Conservation (phyloP, 2,113 vertebrate genomes). For the Emydura subglobosa region DNA sequence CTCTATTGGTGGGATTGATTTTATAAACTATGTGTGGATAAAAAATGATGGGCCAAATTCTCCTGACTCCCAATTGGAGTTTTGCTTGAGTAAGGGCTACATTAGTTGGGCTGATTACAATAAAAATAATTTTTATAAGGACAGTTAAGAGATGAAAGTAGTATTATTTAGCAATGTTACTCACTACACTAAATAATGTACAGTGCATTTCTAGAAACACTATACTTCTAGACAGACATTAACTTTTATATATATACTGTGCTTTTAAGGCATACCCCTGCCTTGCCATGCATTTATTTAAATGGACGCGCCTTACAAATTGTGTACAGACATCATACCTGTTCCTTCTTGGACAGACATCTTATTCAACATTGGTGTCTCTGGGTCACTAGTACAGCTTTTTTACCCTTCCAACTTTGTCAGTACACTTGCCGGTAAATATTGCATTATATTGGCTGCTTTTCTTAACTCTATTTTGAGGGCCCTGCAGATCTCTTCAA, state of each 20-base stretch:
- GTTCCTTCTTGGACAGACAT: too few species aligned
- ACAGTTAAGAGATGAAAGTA: neutral
- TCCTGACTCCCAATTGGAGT: neutral
- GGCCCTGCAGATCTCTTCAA: too few species aligned
- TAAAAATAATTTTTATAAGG: neutral
- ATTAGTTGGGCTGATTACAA: neutral
- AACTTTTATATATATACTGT: neutral
- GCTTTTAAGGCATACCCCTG: neutral
- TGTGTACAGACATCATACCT: neutral
- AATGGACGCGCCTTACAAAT: neutral
- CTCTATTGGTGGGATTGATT: neutral
- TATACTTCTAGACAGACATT: neutral
- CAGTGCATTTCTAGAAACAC: neutral
- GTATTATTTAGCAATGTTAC: neutral
- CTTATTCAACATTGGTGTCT: too few species aligned
- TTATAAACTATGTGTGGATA: neutral
- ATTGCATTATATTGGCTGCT: too few species aligned
- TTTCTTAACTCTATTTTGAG: too few species aligned
- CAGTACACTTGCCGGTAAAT: too few species aligned
- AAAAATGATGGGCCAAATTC: neutral
- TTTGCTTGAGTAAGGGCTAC: neutral
- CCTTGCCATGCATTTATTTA: neutral
- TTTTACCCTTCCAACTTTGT: too few species aligned
- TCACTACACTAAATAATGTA: neutral
- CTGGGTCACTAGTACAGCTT: too few species aligned